These are phyloP conservation scores for Leptogaster cylindrica DNA, from an alignment of 2,888 invertebrate genomes.

Conservation along the genomic window DNA sequence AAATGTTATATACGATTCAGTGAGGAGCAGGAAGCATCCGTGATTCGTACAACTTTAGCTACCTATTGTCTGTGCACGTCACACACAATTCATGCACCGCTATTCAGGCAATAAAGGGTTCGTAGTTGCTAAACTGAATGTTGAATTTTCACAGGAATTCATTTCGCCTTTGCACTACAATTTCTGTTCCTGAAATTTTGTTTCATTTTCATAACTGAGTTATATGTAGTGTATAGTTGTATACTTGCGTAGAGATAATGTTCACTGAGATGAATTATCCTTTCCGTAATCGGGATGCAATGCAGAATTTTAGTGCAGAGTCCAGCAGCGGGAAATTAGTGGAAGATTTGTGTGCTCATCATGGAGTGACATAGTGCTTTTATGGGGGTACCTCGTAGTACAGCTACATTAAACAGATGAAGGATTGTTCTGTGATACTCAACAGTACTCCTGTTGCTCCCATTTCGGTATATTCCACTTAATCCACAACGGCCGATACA, in stretches of 20 bases:
- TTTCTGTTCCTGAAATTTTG: not conserved
- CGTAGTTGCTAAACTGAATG: conserved; percentile 3
- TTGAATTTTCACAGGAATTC: conserved; percentile 29
- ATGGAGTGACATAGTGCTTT: too few relatives aligned
- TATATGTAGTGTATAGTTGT: not conserved
- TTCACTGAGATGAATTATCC: too few relatives aligned
- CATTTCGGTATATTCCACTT: not conserved
- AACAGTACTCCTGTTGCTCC: too few relatives aligned
- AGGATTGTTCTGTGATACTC: too few relatives aligned
- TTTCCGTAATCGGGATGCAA: too few relatives aligned
- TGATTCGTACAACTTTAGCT: not conserved
- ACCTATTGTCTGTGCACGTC: conserved; percentile 34
- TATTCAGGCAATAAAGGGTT: conserved; percentile 25
- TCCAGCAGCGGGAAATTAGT: too few relatives aligned
- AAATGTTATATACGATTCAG: conserved; percentile 16
- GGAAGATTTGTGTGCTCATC: too few relatives aligned
- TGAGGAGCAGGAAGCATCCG: not conserved
- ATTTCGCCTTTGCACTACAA: conserved; percentile 5
- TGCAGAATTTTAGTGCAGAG: too few relatives aligned
- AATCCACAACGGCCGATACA: not conserved
- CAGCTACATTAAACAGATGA: too few relatives aligned
- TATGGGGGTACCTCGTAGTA: too few relatives aligned
- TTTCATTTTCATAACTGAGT: conserved; percentile 5
- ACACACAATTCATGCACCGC: conserved; percentile 26
- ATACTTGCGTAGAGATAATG: not conserved